Percentiles rank a stretch among this genome's conserved stretches.
Evolutionary conservation across 1,140 invertebrate genomes (phyloP).

Genomic region (Leptestheria dahalacensis): DNA sequence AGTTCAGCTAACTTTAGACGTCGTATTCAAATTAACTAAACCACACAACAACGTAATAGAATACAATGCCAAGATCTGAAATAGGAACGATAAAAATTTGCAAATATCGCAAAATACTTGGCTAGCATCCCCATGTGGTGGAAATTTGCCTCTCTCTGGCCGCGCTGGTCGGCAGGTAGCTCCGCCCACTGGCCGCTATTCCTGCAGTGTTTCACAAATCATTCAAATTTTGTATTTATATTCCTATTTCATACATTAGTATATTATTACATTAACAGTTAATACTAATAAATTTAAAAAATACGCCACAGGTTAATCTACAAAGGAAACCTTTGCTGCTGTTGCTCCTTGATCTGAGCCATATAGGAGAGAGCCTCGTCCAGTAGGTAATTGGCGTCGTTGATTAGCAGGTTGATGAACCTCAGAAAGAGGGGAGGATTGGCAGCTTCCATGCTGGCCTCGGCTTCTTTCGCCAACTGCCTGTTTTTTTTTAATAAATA

Average conservation of each 20-base stretch:
- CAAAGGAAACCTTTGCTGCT: constrained; percentile 55
- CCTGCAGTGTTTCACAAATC: too few species aligned
- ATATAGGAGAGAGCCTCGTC: constrained; percentile 81
- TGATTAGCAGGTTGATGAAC: constrained; percentile 88
- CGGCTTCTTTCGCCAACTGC: constrained; percentile 57
- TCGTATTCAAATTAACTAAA: too few species aligned
- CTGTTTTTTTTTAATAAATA: constrained; percentile 21
- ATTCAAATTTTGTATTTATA: too few species aligned
- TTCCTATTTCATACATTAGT: background rate
- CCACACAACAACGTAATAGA: too few species aligned
- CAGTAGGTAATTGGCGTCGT: constrained; percentile 85
- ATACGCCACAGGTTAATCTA: constrained; percentile 21
- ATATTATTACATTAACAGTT: constrained; percentile 7
- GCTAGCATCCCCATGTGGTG: constrained; percentile 69
- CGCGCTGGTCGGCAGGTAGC: constrained; percentile 50
- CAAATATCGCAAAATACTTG: too few species aligned
- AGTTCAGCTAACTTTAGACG: too few species aligned
- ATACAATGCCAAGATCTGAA: too few species aligned
- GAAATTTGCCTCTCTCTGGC: constrained; percentile 56
- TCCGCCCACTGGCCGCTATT: constrained; percentile 61
- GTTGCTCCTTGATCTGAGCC: constrained; percentile 58
- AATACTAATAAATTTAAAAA: too few species aligned
- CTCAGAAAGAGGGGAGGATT: constrained; percentile 79
- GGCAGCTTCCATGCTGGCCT: constrained; percentile 74
- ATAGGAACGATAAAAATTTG: too few species aligned